phyloP scores from a whole-genome alignment of 2,113 vertebrate species.

The Peromyscus leucopus region DNA sequence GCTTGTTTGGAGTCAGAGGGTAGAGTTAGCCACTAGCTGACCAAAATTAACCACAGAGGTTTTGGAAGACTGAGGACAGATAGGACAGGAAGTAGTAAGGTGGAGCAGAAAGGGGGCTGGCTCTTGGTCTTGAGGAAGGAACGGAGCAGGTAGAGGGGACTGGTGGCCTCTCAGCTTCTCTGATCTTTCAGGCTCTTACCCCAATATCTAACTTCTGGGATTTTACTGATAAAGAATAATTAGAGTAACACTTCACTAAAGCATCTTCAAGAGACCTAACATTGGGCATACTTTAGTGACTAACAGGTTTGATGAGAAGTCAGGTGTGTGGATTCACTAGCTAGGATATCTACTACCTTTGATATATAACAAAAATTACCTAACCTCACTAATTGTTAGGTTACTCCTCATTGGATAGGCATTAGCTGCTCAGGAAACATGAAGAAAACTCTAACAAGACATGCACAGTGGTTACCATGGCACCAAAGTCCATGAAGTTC shows the following conservation, averaged over 20 bases:
- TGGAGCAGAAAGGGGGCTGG: no score
- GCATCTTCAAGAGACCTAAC: neutral
- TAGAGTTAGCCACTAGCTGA: no score
- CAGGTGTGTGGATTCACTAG: neutral
- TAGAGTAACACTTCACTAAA: neutral
- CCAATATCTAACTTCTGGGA: no score
- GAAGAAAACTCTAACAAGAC: neutral
- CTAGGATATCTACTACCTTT: neutral
- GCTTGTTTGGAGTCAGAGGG: no score
- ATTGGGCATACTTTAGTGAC: neutral
- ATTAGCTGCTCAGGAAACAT: neutral
- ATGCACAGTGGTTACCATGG: neutral
- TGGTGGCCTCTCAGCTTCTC: no score
- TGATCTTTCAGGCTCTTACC: no score
- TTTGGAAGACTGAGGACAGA: no score
- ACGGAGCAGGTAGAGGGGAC: no score
- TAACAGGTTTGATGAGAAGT: neutral
- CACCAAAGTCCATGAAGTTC: neutral
- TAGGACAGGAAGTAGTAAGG: no score
- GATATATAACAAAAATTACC: neutral
- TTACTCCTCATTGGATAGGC: neutral
- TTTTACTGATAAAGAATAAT: no score
- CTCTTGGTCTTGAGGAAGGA: no score
- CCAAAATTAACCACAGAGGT: no score
- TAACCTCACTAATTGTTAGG: neutral